phyloP scores from a whole-genome alignment of 1,140 invertebrate species.

The Paracyclopina nana region DNA sequence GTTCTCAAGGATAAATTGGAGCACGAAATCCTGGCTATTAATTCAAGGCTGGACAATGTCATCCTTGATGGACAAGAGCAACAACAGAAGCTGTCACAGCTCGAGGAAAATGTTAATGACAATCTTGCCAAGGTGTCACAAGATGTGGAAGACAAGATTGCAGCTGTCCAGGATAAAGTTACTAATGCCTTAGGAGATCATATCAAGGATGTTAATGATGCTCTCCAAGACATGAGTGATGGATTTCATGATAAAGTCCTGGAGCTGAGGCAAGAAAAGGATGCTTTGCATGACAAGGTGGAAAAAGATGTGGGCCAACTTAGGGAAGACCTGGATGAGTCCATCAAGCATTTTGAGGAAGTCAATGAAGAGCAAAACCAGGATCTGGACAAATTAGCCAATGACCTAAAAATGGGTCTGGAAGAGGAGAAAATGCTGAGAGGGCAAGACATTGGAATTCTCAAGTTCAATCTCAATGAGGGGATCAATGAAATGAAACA shows the following conservation, averaged over 20 bases:
- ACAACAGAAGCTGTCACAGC: background rate
- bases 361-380: background rate
- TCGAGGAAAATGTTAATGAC: background rate
- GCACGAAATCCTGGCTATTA: background rate
- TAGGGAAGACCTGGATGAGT: too few species aligned
- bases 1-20: background rate
- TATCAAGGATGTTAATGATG: too few species aligned
- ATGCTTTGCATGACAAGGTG: too few species aligned
- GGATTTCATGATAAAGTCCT: too few species aligned
- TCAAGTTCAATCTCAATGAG: slow-evolving; percentile 4
- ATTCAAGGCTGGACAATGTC: too few species aligned
- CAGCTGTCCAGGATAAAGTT: too few species aligned
- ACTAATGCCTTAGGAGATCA: too few species aligned
- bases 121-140: background rate
- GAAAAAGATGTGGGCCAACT: too few species aligned
- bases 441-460: slow-evolving; percentile 9
- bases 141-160: slow-evolving; percentile 1
- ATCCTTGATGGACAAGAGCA: too few species aligned
- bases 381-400: background rate
- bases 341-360: too few species aligned
- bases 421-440: slow-evolving; percentile 10
- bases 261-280: too few species aligned
- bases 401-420: slow-evolving; percentile 12
- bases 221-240: too few species aligned
- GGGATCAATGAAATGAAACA: background rate